phyloP scores from a whole-genome alignment of 35 echinoderm and acorn worm genomes.

The Lytechinus variegatus region DNA sequence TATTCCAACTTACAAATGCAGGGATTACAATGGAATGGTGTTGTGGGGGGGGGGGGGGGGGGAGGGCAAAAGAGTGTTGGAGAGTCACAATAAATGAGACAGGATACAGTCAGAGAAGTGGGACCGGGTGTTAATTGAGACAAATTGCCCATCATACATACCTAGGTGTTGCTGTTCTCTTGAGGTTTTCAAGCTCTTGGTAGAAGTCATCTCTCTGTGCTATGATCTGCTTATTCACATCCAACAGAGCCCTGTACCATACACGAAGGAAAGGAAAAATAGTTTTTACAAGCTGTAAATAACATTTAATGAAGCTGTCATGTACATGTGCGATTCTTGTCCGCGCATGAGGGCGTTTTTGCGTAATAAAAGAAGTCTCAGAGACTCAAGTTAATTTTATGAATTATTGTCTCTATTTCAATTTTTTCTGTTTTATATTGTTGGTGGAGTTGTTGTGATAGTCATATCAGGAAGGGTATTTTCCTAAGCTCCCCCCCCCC shows the following conservation, averaged over 20 bases:
- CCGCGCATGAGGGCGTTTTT: no score
- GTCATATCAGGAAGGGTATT: no score
- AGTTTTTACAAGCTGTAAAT: background rate
- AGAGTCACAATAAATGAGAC: background rate
- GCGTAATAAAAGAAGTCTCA: no score
- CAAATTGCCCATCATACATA: background rate
- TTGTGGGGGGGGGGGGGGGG: background rate
- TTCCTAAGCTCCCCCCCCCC: no score
- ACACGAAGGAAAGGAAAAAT: background rate
- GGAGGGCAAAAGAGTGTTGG: background rate
- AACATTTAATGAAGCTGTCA: no score
- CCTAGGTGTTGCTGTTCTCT: slow-evolving; percentile 94
- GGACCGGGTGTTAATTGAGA: background rate
- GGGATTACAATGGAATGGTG: no score
- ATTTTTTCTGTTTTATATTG: no score
- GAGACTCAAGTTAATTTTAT: no score
- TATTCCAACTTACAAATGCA: no score
- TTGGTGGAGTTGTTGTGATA: no score
- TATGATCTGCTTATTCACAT: slow-evolving; percentile 73
- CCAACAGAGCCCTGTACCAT: slow-evolving; percentile 67
- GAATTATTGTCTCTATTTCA: no score
- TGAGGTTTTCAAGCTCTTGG: slow-evolving; percentile 78
- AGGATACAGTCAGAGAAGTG: background rate
- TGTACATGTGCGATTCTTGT: no score
- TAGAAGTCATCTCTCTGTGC: slow-evolving; percentile 87